phyloP scores from a whole-genome alignment of 2,888 invertebrate genomes.

The Glyphotaelius pellucidus region DNA sequence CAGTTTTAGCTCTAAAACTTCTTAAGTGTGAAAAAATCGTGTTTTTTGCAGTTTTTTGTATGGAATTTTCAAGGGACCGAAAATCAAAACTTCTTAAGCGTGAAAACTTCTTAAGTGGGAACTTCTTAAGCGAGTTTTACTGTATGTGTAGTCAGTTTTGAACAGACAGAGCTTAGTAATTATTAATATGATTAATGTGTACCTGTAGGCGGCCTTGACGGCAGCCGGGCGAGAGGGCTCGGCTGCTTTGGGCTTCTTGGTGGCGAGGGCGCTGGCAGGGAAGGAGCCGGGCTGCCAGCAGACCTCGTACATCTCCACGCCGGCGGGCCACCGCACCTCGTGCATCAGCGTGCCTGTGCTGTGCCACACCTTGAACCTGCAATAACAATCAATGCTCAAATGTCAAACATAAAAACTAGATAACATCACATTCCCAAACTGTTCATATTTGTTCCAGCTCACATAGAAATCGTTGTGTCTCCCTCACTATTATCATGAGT shows the following conservation, averaged over 20 bases:
- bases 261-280: constrained; percentile 83
- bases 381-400: constrained; percentile 23
- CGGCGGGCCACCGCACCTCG: constrained; percentile 84
- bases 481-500: no score
- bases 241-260: constrained; percentile 72
- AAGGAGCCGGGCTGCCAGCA: constrained; percentile 88
- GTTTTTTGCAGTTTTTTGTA: no score
- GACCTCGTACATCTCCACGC: constrained; percentile 88
- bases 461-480: no score
- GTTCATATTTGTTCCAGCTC: no score
- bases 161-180: no score
- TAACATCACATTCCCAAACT: not conserved
- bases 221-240: constrained; percentile 77
- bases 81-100: no score
- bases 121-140: no score
- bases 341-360: constrained; percentile 90
- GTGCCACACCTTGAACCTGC: constrained; percentile 94
- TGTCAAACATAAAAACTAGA: not conserved
- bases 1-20: no score
- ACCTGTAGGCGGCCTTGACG: constrained; percentile 82
- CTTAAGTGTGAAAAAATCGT: no score
- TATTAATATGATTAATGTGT: not conserved
- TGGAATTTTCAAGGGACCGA: no score
- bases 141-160: no score
- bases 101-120: no score